Conservation (phyloP, 2,797 vertebrate genomes). For the Pseudochromis fuscus region DNA sequence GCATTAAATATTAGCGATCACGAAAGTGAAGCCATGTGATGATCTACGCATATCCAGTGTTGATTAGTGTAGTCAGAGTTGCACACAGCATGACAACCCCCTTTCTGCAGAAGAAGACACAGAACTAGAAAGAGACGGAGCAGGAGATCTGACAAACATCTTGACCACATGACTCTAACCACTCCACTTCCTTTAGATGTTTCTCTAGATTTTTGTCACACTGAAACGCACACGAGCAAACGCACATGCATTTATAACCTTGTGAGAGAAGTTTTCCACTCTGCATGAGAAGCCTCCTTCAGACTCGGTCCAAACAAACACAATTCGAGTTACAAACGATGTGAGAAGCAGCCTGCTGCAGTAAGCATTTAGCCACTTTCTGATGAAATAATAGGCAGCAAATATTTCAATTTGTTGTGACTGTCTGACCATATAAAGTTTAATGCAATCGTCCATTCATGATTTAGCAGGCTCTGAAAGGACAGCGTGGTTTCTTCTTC, state of each 20-base stretch:
- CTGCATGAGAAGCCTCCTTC: constrained; percentile 32
- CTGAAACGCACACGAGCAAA: constrained; percentile 49
- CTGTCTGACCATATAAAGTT: background rate
- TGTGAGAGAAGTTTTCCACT: constrained; percentile 44
- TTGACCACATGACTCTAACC: constrained; percentile 84
- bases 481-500: background rate
- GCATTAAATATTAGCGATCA: constrained; percentile 21
- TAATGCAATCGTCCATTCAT: background rate
- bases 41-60: background rate
- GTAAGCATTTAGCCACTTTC: background rate
- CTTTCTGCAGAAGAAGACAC: constrained; percentile 51
- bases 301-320: constrained; percentile 26
- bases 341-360: constrained; percentile 6
- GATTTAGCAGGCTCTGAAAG: background rate
- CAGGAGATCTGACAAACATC: constrained; percentile 80
- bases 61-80: background rate
- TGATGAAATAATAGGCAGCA: background rate
- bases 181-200: constrained; percentile 79
- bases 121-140: constrained; percentile 65
- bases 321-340: constrained; percentile 3
- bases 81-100: constrained; percentile 3
- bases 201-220: constrained; percentile 78
- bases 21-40: background rate
- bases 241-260: constrained; percentile 42
- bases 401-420: background rate